Conservation (phyloP, 2,113 vertebrate species). For the Trochalopteron elliotii region DNA sequence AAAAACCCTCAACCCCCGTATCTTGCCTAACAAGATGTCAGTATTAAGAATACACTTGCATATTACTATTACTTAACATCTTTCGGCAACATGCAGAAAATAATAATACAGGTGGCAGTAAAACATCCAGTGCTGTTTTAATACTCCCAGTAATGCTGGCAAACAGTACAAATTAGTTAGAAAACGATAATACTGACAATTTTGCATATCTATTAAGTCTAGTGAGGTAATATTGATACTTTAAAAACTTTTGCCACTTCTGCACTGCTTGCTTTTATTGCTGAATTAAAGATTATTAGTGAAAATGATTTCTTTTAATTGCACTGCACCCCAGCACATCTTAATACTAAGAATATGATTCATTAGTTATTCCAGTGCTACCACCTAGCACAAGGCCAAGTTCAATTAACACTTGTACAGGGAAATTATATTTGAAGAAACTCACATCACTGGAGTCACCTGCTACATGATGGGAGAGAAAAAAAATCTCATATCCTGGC, state of each 20-base stretch:
- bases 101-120: slow-evolving; percentile 21
- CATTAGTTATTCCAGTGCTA: slow-evolving; percentile 15
- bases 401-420: slow-evolving; percentile 21
- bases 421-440: slow-evolving; percentile 21
- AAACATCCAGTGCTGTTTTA: slow-evolving; percentile 27
- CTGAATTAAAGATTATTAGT: slow-evolving; percentile 68
- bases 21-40: slow-evolving; percentile 47
- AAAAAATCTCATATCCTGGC: not conserved
- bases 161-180: slow-evolving; percentile 69
- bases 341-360: not conserved
- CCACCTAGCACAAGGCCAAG: slow-evolving; percentile 33
- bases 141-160: slow-evolving; percentile 61
- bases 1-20: slow-evolving; percentile 25
- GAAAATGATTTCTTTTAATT: not conserved
- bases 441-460: not conserved
- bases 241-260: slow-evolving; percentile 47
- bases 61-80: slow-evolving; percentile 57
- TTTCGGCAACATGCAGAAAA: slow-evolving; percentile 48
- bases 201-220: slow-evolving; percentile 78
- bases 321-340: slow-evolving; percentile 41
- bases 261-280: slow-evolving; percentile 73
- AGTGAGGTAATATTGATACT: slow-evolving; percentile 77
- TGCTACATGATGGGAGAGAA: slow-evolving; percentile 7
- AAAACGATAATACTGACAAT: slow-evolving; percentile 54
- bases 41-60: slow-evolving; percentile 60